Base-by-base conservation (phyloP, 2,113 vertebrate species). In the Bambusicola thoracicus region DNA sequence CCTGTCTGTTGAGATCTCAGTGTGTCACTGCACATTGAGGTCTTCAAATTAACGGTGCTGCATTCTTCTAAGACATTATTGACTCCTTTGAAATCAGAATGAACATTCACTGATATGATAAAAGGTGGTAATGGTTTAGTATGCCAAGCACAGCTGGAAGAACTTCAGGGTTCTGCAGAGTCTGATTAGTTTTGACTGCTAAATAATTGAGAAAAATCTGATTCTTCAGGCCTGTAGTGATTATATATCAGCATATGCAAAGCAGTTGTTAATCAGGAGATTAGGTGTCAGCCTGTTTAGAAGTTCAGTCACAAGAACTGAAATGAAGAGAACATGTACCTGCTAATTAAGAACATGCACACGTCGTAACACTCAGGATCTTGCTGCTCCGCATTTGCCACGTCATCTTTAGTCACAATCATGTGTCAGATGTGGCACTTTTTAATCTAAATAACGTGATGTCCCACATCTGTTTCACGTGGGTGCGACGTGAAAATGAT, bases 381-480 rank as follows among this genome's bases (percentile, higher is more conserved):
- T 73, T 62, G 49, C 81, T 73, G 75, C 72, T 75, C 87, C 78
- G 63, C 30, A 8, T 90, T 85, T 92, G 79, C 80, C 30, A 3
- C 0, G 1, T 92, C 49, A 80, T 73, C 84, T 80, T 79, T 74
- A 93, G 84, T 75, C 75, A 34, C 27, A 73, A 61, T 27, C 76
- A 67, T 36, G 22, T 46, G 46, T 91, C 87, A 85, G 75, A 93
- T 91, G 78, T 51, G 67, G 61, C 72, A 77, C 46, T 91, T 93
- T 29, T 44, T 32, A 46, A 73, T 79, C 66, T 70, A 55, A 87
- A n/a, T 89, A 85, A 62, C 3, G 14, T 81, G 84, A 72, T 80
- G 69, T 62, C 81, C 62, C 84, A 66, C 79, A 82, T 89, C 84
- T 92, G 81, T 62, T 85, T 94, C 63, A 48, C 78, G n/a, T 76